A percentile compares a stretch with the other conserved stretches of the same genome.
Evolutionary conservation across 2,797 vertebrate species (phyloP).

Genomic region (Sebastes ruberrimus): DNA sequence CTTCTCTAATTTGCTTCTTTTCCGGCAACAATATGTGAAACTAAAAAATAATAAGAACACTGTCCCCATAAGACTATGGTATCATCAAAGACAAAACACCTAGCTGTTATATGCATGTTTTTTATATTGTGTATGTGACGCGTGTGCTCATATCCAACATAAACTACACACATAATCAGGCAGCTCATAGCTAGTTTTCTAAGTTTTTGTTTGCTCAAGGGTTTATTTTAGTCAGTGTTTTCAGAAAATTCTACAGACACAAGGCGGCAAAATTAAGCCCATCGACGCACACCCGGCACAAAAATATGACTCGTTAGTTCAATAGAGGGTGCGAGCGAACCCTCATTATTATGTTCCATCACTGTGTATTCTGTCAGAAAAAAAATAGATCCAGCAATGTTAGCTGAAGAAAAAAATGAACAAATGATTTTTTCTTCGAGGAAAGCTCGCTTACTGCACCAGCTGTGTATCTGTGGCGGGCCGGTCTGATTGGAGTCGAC

Average conservation of each 20-base stretch:
- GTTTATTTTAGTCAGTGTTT: slow-evolving; percentile 27
- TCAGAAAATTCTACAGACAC: slow-evolving; percentile 8
- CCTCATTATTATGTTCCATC: slow-evolving; percentile 45
- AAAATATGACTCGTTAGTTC: slow-evolving; percentile 43
- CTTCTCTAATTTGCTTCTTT: not conserved
- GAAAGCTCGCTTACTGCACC: not conserved
- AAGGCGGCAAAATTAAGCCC: slow-evolving; percentile 31
- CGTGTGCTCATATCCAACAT: not conserved
- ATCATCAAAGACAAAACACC: slow-evolving; percentile 25
- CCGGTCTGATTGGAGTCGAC: not conserved
- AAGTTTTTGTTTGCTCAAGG: slow-evolving; percentile 11
- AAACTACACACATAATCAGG: not conserved
- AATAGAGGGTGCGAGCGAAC: slow-evolving; percentile 21
- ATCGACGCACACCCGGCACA: slow-evolving; percentile 17
- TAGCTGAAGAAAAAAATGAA: slow-evolving; percentile 20
- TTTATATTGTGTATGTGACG: not conserved
- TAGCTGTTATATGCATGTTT: not conserved
- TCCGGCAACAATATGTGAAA: not conserved
- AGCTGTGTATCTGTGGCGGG: slow-evolving; percentile 3
- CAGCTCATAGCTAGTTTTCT: not conserved
- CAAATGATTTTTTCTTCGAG: slow-evolving; percentile 28
- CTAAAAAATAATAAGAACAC: not conserved
- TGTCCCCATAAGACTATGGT: not conserved
- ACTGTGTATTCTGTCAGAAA: slow-evolving; percentile 23
- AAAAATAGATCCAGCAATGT: slow-evolving; percentile 27